Base-by-base conservation (phyloP, 1,140 invertebrate genomes). In the Sycobia sp. region DNA sequence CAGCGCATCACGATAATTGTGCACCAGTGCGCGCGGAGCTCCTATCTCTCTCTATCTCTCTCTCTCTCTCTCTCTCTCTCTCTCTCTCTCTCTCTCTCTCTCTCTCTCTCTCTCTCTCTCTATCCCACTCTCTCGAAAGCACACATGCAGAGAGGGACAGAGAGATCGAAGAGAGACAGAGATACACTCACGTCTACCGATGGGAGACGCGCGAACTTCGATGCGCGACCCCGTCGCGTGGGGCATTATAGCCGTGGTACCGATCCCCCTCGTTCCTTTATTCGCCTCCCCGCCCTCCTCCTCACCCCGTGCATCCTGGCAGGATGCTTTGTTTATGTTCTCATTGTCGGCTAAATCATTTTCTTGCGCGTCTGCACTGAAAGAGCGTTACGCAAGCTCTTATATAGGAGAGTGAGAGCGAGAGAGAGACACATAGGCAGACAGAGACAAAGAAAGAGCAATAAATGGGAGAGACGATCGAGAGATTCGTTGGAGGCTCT, bases 301-400 rank as follows among this genome's bases (percentile, higher is more conserved):
- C 9, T 7, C n/a, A 32, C 10, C 16, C 20, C 13, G 49, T 18
- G 27, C 29, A 36, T n/a, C n/a, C n/a, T n/a, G n/a, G n/a, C n/a
- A n/a, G 13, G 18, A 22, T 27, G 44, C 60, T 63, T 65, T 58
- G 62, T 65, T 58, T 65, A 57, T 58, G 27, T 32, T 58, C 55
- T 54, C 20, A 65, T 59, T 58, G 62, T 59, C 55, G 62, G 38
- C 27, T 47, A 54, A 58, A 58, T 65, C 62, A 59, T 58, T 64
- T 57, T 63, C 61, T 47, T 23, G 54, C 20, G 47, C 34, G 16
- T 32, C 23, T 14, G 18, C 1, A n/a, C n/a, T n/a, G n/a, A n/a
- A n/a, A n/a, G n/a, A n/a, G n/a, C n/a, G 11, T 56, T 64, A 51
- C 32, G 54, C 54, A 57, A 53, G 22, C 16, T n/a, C n/a, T n/a